Conservation (phyloP, 1,140 invertebrate genomes). For the Magallana gigas region DNA sequence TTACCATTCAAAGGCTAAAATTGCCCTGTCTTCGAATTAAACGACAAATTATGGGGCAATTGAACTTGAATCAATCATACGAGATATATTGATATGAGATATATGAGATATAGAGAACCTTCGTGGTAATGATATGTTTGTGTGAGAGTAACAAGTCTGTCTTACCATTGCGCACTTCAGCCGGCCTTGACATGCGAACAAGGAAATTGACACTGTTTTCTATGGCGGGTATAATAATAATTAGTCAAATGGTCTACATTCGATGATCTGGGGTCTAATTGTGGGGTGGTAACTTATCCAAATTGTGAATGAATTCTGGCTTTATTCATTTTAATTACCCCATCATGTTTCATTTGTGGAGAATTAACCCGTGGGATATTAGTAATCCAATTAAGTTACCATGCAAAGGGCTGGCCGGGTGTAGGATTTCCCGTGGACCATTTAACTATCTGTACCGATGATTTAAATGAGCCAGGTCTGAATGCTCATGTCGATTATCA, state of each 20-base stretch:
- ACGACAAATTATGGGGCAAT: no score
- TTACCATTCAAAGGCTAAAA: no score
- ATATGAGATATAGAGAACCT: no score
- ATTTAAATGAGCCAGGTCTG: neutral
- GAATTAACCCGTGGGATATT: conserved; percentile 3
- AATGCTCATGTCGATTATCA: conserved; percentile 4
- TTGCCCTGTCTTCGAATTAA: no score
- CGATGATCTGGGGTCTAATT: neutral
- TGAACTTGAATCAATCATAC: no score
- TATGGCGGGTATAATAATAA: neutral
- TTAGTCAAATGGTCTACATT: neutral
- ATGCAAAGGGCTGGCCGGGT: neutral
- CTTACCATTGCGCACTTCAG: no score
- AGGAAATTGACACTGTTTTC: neutral
- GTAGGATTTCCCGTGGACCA: neutral
- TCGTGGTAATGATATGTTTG: no score
- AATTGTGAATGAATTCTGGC: conserved; percentile 8
- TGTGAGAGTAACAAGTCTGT: no score
- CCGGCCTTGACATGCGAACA: no score
- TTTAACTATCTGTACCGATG: conserved; percentile 28
- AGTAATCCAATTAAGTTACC: neutral
- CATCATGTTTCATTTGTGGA: conserved; percentile 8
- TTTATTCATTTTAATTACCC: conserved; percentile 25
- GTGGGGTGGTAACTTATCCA: neutral
- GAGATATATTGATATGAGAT: no score